A percentile compares a stretch with the other conserved stretches of the same genome.
Conservation (phyloP, 1,140 invertebrate species). For the Listronotus bonariensis region DNA sequence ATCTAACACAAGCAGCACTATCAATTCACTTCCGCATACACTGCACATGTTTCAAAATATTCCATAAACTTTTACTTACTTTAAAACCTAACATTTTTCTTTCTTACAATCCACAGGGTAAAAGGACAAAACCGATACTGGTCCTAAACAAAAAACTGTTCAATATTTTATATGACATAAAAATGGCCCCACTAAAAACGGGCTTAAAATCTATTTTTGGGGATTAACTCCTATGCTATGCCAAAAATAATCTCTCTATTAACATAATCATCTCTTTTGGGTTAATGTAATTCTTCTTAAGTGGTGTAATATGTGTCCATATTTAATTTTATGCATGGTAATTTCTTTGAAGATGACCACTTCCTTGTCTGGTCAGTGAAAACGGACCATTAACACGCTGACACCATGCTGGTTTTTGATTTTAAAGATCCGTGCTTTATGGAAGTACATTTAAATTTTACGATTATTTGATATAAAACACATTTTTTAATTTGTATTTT, state of each 20-base stretch:
- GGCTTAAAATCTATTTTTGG: conserved; percentile 13
- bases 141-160: not conserved
- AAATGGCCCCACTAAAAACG: conserved; percentile 18
- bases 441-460: no score
- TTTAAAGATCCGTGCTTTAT: no score
- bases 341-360: conserved; percentile 11
- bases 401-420: no score
- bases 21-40: not conserved
- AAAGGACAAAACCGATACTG: not conserved
- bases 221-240: conserved; percentile 11
- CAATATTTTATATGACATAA: conserved; percentile 13
- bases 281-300: conserved; percentile 17
- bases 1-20: no score
- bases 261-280: conserved; percentile 24
- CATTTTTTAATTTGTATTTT: no score
- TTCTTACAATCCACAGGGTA: not conserved
- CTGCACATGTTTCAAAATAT: not conserved
- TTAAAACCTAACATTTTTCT: conserved; percentile 7
- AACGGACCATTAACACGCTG: no score
- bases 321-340: conserved; percentile 8
- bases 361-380: conserved; percentile 3
- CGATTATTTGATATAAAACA: no score
- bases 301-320: conserved; percentile 10
- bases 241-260: conserved; percentile 12
- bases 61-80: conserved; percentile 1